These are phyloP conservation scores for Corythornis madagascariensis DNA, from an alignment of 2,113 vertebrate genomes.

Conservation along the genomic window DNA sequence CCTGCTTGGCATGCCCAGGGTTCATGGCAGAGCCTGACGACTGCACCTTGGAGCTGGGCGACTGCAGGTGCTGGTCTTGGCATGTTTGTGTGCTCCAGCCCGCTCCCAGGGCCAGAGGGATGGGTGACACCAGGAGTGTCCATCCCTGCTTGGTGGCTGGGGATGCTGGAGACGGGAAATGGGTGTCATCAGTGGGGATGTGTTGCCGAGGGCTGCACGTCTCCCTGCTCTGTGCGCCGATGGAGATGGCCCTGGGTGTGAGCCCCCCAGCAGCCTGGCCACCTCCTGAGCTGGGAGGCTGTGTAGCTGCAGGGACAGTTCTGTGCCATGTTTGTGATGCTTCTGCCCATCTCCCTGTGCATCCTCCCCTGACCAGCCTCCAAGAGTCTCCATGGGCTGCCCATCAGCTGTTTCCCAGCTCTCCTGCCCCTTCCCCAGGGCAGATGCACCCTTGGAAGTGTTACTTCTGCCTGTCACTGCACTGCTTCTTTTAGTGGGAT, in stretches of 20 bases:
- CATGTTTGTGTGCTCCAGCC: fast-evolving
- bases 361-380: background rate
- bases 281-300: fast-evolving
- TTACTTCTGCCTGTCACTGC: fast-evolving
- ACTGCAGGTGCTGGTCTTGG: background rate
- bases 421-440: background rate
- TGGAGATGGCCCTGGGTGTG: fast-evolving
- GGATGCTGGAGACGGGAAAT: background rate
- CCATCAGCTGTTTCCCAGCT: fast-evolving
- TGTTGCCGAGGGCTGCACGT: fast-evolving
- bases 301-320: background rate
- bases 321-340: background rate
- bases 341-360: background rate
- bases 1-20: background rate
- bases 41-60: background rate
- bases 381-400: fast-evolving
- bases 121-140: fast-evolving
- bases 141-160: fast-evolving
- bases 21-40: fast-evolving
- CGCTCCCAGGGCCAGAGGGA: background rate
- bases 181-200: background rate
- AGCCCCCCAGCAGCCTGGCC: background rate
- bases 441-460: background rate
- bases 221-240: background rate
- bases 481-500: background rate